These are phyloP conservation scores for Gila orcuttii DNA, from an alignment of 2,113 vertebrate genomes.

Conservation along the genomic window DNA sequence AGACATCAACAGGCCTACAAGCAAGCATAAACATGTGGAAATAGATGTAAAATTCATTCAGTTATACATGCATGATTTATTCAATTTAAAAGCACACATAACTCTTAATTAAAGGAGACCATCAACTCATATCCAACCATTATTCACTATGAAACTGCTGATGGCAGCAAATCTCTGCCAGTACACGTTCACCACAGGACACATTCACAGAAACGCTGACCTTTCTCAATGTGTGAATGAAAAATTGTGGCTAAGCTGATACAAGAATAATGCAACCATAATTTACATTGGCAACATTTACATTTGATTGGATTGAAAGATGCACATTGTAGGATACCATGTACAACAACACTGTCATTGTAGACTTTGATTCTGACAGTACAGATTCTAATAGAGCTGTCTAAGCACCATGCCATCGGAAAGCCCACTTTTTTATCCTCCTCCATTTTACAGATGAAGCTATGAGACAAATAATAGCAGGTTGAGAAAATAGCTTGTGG, in stretches of 20 bases:
- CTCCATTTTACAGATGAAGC: not conserved
- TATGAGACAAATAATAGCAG: conserved; percentile 24
- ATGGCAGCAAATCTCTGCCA: not conserved
- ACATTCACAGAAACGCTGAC: not conserved
- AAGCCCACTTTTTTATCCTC: not conserved
- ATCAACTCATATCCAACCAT: not conserved
- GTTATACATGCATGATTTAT: not conserved
- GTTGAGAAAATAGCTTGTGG: conserved; percentile 62
- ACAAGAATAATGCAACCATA: not conserved
- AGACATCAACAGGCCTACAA: not conserved
- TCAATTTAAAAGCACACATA: not conserved
- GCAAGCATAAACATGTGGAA: not conserved
- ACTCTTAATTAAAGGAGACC: not conserved
- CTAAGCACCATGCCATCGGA: not conserved
- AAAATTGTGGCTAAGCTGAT: not conserved
- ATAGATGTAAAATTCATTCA: too few relatives aligned
- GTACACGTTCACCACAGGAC: not conserved
- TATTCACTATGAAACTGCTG: conserved; percentile 10
- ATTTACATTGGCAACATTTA: not conserved
- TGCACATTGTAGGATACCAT: not conserved
- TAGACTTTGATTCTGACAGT: not conserved
- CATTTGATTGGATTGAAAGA: not conserved
- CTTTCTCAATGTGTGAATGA: not conserved
- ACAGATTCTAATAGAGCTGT: not conserved
- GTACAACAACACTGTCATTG: not conserved